Evolutionary conservation across 2,113 vertebrate genomes (phyloP).

Genomic region (Lepisosteus osseus): DNA sequence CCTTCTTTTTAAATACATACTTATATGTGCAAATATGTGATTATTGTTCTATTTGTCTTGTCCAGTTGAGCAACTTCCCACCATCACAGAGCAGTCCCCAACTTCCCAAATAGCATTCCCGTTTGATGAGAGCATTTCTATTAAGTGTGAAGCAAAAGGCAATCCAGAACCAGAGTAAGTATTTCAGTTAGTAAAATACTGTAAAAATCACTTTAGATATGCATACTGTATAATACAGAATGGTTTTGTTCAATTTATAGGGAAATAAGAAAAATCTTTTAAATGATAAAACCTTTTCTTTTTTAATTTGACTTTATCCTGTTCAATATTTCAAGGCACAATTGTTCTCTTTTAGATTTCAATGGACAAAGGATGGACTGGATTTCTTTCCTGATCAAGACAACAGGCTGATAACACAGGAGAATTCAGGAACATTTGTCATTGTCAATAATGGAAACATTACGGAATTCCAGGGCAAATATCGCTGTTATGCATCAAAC

Average conservation of each 20-base stretch:
- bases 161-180: slow-evolving; percentile 88
- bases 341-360: slow-evolving; percentile 67
- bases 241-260: too few relatives aligned
- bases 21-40: background rate
- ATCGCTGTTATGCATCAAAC: slow-evolving; percentile 86
- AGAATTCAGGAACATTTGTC: slow-evolving; percentile 85
- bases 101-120: slow-evolving; percentile 82
- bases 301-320: too few relatives aligned
- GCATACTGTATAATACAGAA: too few relatives aligned
- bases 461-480: slow-evolving; percentile 83
- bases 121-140: slow-evolving; percentile 84
- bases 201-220: background rate
- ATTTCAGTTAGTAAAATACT: background rate
- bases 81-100: slow-evolving; percentile 77
- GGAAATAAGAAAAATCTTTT: too few relatives aligned
- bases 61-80: slow-evolving; percentile 88
- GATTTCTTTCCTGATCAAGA: slow-evolving; percentile 79
- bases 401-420: slow-evolving; percentile 66
- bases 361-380: slow-evolving; percentile 86
- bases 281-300: too few relatives aligned
- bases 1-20: too few relatives aligned
- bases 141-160: slow-evolving; percentile 88
- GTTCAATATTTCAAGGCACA: too few relatives aligned
- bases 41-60: slow-evolving; percentile 31
- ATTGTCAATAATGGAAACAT: slow-evolving; percentile 87